Base-by-base conservation (phyloP, 2,113 vertebrate genomes). In the Tetrax tetrax region DNA sequence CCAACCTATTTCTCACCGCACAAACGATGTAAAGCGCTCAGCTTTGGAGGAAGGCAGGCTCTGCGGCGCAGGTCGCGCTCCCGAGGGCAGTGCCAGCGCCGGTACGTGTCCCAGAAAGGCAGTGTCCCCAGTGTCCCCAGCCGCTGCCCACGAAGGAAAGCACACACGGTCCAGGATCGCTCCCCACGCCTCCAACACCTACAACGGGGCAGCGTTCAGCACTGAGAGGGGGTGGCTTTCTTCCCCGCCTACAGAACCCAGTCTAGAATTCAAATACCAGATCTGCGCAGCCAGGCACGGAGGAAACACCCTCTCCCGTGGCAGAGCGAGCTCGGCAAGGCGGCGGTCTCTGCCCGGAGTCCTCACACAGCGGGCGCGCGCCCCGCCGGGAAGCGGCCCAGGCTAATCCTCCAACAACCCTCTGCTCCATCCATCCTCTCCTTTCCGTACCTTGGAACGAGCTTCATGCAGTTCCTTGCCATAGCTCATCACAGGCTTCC, bases 101-200 rank as follows among this genome's bases (percentile, higher is more conserved):
- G 9, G 21, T 1, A 24, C 0, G 51, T 8, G 21, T 6, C 89
- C 68, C 59, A n/a, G 69, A 48, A 27, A 38, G 66, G 15, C 15
- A 27, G 7, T 0, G 17, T 41, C 31, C 91, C 84, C 15, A 27
- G 7, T 0, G 17, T 41, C 31, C 91, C 84, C 83, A 38, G 76
- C 3, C 54, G 4, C 13, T 53, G 71, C 45, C 80, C 35, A 14
- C 12, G 9, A 60, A 3, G 82, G 38, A 35, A 10, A 50, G 88
- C 2, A 53, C 22, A 3, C 0, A 1, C 3, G 38, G 91, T 0
- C 9, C 85, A 37, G 72, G 3, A 38, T 76, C 4, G n/a, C 56
- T 51, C 2, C 91, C 94, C 69, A 66, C 51, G 9, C 7, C 89
- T 3, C 68, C 12, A 6, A 31, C 77, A 38, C 5, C 5, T 2